Conservation (phyloP, 2,113 vertebrate genomes). For the Corynorhinus townsendii region DNA sequence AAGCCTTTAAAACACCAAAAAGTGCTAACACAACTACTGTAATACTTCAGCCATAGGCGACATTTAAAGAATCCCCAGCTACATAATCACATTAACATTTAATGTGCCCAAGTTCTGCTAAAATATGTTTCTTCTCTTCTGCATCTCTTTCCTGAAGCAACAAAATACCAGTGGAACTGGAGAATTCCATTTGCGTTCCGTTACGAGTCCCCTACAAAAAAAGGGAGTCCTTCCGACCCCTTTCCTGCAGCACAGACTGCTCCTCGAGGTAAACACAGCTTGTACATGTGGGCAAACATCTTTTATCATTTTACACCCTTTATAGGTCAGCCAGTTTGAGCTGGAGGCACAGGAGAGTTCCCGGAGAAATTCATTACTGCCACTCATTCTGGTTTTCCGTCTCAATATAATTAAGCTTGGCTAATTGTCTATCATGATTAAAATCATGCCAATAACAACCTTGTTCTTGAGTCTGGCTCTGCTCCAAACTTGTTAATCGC, state of each 20-base stretch:
- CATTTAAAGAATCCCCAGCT: constrained; percentile 75
- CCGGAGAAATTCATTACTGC: constrained; percentile 82
- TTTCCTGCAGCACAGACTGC: neutral
- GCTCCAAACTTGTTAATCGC: constrained; percentile 78
- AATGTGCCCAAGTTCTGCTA: constrained; percentile 70
- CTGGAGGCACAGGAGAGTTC: constrained; percentile 79
- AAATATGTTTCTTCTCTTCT: constrained; percentile 58
- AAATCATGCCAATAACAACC: constrained; percentile 86
- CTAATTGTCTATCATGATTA: constrained; percentile 87
- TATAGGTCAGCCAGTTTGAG: constrained; percentile 82
- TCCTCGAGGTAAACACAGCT: constrained; percentile 67
- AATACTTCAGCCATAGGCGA: constrained; percentile 74
- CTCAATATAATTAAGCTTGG: constrained; percentile 85
- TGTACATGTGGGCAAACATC: constrained; percentile 65
- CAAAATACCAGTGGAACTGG: constrained; percentile 53
- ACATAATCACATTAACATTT: constrained; percentile 78
- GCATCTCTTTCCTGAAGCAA: constrained; percentile 56
- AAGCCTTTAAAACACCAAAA: constrained; percentile 70
- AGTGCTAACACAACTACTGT: constrained; percentile 51
- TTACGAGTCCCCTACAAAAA: constrained; percentile 42
- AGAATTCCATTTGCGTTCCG: constrained; percentile 39
- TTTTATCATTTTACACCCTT: constrained; percentile 76
- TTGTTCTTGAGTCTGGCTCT: constrained; percentile 78
- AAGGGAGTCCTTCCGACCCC: constrained; percentile 5
- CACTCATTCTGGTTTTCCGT: constrained; percentile 78